Evolutionary conservation across 2,113 vertebrate species (phyloP).

Genomic region (Noctilio leporinus): DNA sequence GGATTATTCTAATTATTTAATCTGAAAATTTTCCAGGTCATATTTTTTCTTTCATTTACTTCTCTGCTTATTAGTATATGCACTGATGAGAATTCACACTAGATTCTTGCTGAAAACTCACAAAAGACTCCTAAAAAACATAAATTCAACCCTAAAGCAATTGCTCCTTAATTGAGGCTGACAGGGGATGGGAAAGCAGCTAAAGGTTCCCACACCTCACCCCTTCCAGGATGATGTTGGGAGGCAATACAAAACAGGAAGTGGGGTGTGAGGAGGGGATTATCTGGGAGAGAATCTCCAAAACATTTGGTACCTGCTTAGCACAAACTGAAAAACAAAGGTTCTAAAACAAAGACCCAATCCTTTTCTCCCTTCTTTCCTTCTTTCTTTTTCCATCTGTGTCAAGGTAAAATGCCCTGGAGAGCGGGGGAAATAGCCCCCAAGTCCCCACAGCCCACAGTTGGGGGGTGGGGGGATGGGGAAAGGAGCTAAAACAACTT

Average conservation of each 20-base stretch:
- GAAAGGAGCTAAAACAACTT: no score
- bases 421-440: no score
- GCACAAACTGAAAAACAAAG: not conserved
- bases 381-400: not conserved
- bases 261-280: not conserved
- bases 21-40: not conserved
- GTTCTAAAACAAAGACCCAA: not conserved
- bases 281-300: not conserved
- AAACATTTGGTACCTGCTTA: not conserved
- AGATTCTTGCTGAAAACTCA: conserved; percentile 26
- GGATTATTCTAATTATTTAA: conserved; percentile 7
- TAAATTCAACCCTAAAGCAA: conserved; percentile 23
- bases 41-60: not conserved
- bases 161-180: not conserved
- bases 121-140: conserved; percentile 4
- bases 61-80: conserved; percentile 16
- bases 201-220: not conserved
- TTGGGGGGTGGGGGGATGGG: no score
- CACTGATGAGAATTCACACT: not conserved
- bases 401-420: no score
- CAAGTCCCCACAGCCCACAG: no score
- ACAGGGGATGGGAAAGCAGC: not conserved
- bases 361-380: not conserved
- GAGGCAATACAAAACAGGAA: conserved; percentile 47
- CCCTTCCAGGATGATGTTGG: not conserved